Evolutionary conservation across 2,888 invertebrate species (phyloP).

Genomic region (Drosophila ustulata): DNA sequence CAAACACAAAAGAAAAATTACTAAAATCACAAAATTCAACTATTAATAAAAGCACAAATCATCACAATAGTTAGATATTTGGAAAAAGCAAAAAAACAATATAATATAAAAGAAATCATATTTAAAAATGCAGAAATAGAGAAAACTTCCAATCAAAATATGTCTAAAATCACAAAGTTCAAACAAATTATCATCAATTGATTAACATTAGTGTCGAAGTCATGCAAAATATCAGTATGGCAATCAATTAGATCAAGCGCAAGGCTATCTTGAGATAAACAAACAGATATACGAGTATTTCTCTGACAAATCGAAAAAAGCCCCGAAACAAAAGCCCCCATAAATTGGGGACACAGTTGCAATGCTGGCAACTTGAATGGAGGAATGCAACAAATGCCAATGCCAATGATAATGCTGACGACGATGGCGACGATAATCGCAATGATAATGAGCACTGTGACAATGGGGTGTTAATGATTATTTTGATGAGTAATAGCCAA

Average conservation of each 20-base stretch:
- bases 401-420: not conserved
- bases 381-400: slow-evolving; percentile 27
- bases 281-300: not conserved
- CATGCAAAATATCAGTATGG: not conserved
- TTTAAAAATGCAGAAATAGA: no score
- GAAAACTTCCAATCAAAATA: no score
- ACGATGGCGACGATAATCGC: slow-evolving; percentile 13
- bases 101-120: no score
- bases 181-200: no score
- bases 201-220: no score
- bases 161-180: no score
- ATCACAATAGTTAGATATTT: no score
- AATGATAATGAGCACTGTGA: slow-evolving; percentile 26
- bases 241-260: not conserved
- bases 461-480: slow-evolving; percentile 48
- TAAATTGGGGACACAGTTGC: not conserved
- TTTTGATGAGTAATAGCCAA: slow-evolving; percentile 64
- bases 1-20: no score
- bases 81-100: no score
- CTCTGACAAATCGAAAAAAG: not conserved
- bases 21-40: no score
- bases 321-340: not conserved
- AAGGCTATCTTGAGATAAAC: not conserved
- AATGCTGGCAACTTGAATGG: not conserved
- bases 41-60: no score